A percentile compares a stretch with the other conserved stretches of the same genome.
Evolutionary conservation across 2,888 invertebrate species (phyloP).

Genomic region (Microplitis deprimator): DNA sequence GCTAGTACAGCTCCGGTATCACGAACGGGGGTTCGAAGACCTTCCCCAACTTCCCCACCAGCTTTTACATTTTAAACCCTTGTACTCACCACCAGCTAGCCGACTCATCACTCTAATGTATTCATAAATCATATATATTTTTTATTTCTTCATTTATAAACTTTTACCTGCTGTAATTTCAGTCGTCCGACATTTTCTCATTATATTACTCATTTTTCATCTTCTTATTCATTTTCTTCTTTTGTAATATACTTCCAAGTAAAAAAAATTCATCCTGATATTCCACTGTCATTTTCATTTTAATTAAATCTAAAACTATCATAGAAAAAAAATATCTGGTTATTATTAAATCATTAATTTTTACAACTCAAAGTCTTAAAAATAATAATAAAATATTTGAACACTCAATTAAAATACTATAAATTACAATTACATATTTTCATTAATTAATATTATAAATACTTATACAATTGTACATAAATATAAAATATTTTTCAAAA

Average conservation of each 20-base stretch:
- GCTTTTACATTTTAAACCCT: slow-evolving; percentile 18
- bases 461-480: neutral
- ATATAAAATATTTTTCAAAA: neutral
- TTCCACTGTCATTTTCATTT: neutral
- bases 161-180: neutral
- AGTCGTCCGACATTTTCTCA: neutral
- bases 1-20: slow-evolving; percentile 41
- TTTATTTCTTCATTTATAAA: neutral
- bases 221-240: neutral
- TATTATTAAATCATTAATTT: neutral
- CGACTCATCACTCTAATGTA: neutral
- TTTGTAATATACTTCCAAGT: neutral
- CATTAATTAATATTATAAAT: neutral
- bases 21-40: slow-evolving; percentile 60
- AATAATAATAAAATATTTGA: neutral
- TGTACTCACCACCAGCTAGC: slow-evolving; percentile 10
- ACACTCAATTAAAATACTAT: neutral
- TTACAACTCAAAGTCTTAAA: neutral
- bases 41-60: slow-evolving; percentile 48
- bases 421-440: neutral
- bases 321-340: neutral
- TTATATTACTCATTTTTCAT: neutral
- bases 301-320: neutral
- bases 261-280: neutral
- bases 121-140: slow-evolving; percentile 4